A percentile compares a stretch with the other conserved stretches of the same genome.
Conservation (phyloP, 2,888 invertebrate genomes). For the Cantharis lateralis region DNA sequence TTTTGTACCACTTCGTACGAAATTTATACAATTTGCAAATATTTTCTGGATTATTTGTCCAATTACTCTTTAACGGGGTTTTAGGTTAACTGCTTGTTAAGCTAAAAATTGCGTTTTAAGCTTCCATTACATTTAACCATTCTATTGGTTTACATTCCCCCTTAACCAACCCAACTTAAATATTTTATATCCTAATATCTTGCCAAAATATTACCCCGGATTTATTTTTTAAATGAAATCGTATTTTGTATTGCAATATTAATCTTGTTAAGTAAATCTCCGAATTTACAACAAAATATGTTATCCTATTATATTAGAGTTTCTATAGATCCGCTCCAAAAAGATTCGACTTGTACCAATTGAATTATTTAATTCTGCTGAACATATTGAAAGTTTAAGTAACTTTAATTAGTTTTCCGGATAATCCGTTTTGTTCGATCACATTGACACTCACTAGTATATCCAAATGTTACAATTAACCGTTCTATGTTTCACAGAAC, state of each 20-base stretch:
- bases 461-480: background rate
- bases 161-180: conserved; percentile 16
- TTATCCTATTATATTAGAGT: background rate
- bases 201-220: background rate
- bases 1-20: background rate
- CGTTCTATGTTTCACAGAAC: background rate
- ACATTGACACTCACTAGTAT: background rate
- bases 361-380: background rate
- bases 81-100: conserved; percentile 5
- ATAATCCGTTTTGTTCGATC: too few species aligned
- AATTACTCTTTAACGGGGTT: background rate
- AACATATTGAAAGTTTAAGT: background rate
- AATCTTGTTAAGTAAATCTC: background rate
- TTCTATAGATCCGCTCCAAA: background rate
- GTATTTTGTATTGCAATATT: background rate
- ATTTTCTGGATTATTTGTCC: background rate
- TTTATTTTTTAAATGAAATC: background rate
- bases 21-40: conserved; percentile 8
- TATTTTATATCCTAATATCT: conserved; percentile 5
- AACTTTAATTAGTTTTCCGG: background rate
- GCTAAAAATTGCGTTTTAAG: conserved; percentile 24
- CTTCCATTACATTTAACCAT: conserved; percentile 14
- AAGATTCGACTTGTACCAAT: background rate
- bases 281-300: background rate
- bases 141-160: conserved; percentile 19